Evolutionary conservation across 2,797 vertebrate genomes (phyloP).

Genomic region (Microchirus variegatus): DNA sequence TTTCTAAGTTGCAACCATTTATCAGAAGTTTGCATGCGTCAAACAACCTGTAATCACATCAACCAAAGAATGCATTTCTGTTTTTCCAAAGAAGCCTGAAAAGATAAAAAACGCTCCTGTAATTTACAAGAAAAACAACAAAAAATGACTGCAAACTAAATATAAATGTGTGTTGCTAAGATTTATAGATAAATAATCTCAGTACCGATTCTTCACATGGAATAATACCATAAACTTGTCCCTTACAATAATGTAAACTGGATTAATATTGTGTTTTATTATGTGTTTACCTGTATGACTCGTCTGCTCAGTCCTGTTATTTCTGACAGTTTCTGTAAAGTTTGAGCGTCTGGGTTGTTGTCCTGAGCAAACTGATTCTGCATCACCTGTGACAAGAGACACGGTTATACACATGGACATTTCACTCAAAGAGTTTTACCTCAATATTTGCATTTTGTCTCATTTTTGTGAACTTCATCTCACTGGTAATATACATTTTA

Average conservation of each 20-base stretch:
- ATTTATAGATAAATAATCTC: background rate
- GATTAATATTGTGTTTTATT: background rate
- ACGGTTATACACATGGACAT: background rate
- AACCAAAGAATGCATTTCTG: background rate
- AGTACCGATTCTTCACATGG: background rate
- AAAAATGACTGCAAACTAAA: background rate
- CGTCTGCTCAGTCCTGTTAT: conserved; percentile 96
- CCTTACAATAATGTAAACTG: no score
- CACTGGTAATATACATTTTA: no score
- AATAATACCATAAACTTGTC: background rate
- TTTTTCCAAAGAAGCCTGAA: conserved; percentile 2
- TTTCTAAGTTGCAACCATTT: background rate
- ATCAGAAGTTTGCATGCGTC: background rate
- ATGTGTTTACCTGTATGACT: conserved; percentile 91
- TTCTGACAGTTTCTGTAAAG: conserved; percentile 96
- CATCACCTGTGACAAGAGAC: conserved; percentile 86
- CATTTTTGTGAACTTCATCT: no score
- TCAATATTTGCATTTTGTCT: no score
- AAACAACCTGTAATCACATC: background rate
- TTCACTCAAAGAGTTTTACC: no score
- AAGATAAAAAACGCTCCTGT: background rate
- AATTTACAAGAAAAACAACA: background rate
- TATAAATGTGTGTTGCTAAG: background rate
- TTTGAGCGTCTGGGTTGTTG: conserved; percentile 98
- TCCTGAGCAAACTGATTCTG: conserved; percentile 98